Percentiles rank a stretch among this genome's conserved stretches.
Conservation (phyloP, 37 sponge, comb jelly and placozoan species). For the Spongilla lacustris region DNA sequence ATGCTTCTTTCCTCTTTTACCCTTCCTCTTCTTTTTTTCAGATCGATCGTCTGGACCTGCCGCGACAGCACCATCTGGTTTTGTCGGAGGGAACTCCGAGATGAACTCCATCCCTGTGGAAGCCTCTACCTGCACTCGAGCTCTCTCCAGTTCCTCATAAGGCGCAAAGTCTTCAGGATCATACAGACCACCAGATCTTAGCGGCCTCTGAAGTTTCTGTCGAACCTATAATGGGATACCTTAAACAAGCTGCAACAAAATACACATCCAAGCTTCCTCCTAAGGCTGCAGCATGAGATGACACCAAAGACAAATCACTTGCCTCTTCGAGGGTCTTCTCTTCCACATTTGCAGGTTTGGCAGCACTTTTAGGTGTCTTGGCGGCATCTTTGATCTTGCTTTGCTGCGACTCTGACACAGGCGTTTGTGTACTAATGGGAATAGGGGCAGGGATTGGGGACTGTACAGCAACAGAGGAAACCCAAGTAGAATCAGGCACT, state of each 20-base stretch:
- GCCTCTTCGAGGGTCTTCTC: not conserved
- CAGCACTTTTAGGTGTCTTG: not conserved
- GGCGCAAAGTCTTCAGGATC: not conserved
- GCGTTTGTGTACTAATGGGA: no score
- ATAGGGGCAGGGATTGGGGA: no score
- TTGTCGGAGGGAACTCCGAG: not conserved
- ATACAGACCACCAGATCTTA: not conserved
- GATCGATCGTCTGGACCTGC: not conserved
- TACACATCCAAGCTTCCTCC: no score
- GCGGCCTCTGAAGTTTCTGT: constrained; percentile 1
- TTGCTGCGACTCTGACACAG: not conserved
- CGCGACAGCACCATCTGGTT: not conserved
- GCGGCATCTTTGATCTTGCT: not conserved
- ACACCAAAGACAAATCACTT: not conserved
- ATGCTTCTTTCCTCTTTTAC: not conserved
- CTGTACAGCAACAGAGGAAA: no score
- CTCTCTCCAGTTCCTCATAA: not conserved
- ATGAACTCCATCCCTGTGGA: constrained; percentile 6
- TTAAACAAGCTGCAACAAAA: no score
- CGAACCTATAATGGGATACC: not conserved
- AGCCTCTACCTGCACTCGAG: not conserved
- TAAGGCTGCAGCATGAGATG: no score
- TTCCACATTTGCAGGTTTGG: not conserved
- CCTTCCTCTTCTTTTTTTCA: not conserved
- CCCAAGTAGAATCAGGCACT: no score